Conservation (phyloP, 2,113 vertebrate genomes). For the Crotalus helleri region DNA sequence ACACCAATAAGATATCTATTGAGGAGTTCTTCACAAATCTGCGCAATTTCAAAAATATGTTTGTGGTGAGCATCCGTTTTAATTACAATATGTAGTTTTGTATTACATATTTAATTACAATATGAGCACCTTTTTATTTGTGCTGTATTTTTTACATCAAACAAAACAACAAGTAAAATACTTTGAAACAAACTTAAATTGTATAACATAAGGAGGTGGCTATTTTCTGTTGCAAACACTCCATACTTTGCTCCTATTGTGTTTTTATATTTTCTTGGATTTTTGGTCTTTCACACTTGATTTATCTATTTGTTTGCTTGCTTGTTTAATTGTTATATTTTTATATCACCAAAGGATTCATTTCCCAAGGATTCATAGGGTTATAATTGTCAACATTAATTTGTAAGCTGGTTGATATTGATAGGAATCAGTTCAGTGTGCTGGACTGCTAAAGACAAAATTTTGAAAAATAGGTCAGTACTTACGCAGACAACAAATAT, state of each 20-base stretch:
- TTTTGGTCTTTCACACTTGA: not conserved
- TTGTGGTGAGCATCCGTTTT: constrained; percentile 72
- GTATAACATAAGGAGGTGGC: not conserved
- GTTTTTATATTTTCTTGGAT: not conserved
- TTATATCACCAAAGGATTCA: not conserved
- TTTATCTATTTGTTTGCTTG: not conserved
- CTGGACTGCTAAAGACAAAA: not conserved
- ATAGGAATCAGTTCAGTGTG: not conserved
- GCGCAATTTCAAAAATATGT: constrained; percentile 84
- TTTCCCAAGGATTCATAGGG: not conserved
- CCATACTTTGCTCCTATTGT: not conserved
- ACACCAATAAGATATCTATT: constrained; percentile 74
- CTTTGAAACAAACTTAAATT: not conserved
- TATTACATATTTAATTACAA: not conserved
- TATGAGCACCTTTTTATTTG: not conserved
- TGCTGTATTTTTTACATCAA: not conserved
- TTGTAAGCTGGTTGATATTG: not conserved
- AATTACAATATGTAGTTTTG: not conserved
- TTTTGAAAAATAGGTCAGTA: not conserved
- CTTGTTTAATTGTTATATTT: not conserved
- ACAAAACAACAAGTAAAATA: too few relatives aligned
- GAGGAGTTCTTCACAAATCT: constrained; percentile 84
- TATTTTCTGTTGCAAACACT: not conserved
- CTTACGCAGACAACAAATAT: not conserved
- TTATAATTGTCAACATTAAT: not conserved